These are phyloP conservation scores for Aleadryas rufinucha DNA, from an alignment of 2,113 vertebrate species.

Conservation along the genomic window DNA sequence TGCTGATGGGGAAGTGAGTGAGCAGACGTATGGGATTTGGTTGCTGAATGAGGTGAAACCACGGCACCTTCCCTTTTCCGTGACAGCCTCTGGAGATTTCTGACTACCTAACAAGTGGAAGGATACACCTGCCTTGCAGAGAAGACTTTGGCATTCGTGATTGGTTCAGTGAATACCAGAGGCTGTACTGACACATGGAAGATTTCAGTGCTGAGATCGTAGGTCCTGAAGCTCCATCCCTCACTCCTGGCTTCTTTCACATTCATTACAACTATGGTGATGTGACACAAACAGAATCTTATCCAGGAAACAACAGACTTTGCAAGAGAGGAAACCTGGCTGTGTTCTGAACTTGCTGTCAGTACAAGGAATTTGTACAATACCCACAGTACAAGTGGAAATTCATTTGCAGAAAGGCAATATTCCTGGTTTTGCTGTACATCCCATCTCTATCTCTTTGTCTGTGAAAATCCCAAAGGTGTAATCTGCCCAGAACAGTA, in stretches of 20 bases:
- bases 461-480: neutral
- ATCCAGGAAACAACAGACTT: neutral
- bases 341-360: rapidly evolving
- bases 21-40: neutral
- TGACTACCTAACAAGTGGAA: neutral
- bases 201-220: neutral
- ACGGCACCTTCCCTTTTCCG: rapidly evolving
- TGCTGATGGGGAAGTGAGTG: rapidly evolving
- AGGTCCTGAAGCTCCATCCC: neutral
- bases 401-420: neutral
- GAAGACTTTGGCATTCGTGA: rapidly evolving
- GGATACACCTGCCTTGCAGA: neutral
- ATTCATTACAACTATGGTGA: rapidly evolving
- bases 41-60: neutral
- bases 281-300: neutral
- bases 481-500: rapidly evolving
- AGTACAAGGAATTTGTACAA: neutral
- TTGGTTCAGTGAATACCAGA: neutral
- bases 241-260: neutral
- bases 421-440: neutral
- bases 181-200: neutral
- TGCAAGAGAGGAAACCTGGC: neutral
- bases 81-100: neutral
- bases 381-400: neutral
- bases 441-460: neutral